phyloP scores from a whole-genome alignment of 2,113 vertebrate species.

The Colius striatus region DNA sequence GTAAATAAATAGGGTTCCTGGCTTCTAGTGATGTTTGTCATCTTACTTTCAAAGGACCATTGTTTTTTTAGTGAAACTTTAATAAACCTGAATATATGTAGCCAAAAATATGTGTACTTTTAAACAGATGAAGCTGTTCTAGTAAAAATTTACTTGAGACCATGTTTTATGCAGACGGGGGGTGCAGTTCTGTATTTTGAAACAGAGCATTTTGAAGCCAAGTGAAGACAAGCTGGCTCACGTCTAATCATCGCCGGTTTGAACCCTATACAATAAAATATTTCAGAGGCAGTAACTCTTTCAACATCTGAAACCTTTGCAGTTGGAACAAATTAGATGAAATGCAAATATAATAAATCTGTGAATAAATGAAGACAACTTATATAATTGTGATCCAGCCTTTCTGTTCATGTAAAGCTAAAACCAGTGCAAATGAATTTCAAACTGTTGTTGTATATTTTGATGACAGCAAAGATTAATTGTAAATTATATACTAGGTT shows the following conservation, averaged over 20 bases:
- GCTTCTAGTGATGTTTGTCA: background rate
- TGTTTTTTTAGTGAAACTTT: background rate
- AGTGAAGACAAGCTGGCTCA: background rate
- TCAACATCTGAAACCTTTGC: background rate
- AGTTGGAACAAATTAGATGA: background rate
- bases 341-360: background rate
- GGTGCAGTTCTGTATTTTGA: background rate
- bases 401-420: background rate
- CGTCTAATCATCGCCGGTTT: background rate
- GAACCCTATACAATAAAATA: background rate
- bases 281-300: background rate
- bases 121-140: background rate
- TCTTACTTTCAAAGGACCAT: slow-evolving; percentile 22
- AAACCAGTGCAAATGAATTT: background rate
- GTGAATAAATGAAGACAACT: background rate
- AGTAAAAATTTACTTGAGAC: slow-evolving; percentile 4
- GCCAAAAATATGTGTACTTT: background rate
- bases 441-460: background rate
- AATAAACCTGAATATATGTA: background rate
- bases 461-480: background rate
- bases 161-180: background rate
- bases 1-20: slow-evolving; percentile 24
- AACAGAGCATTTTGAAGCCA: background rate
- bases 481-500: background rate
- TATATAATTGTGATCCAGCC: background rate